phyloP scores from a whole-genome alignment of 2,888 invertebrate genomes.

The Clepsis dumicolana region DNA sequence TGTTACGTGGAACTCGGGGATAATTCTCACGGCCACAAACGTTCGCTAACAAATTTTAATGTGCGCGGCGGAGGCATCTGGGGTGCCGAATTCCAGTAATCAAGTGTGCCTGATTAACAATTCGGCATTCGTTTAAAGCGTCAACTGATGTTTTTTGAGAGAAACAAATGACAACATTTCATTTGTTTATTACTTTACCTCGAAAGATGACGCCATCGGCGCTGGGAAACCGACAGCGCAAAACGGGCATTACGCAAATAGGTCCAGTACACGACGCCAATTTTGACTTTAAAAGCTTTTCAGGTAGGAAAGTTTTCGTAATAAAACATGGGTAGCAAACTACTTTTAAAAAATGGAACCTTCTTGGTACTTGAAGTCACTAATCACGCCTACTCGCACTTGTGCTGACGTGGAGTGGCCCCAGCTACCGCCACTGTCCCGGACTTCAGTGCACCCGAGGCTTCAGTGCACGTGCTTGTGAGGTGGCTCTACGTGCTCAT shows the following conservation, averaged over 20 bases:
- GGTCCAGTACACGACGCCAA: background rate
- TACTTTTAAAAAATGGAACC: background rate
- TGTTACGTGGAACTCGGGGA: conserved; percentile 81
- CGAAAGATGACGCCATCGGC: background rate
- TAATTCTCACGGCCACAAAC: conserved; percentile 78
- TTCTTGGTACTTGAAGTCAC: conserved; percentile 28
- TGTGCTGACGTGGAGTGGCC: conserved; percentile 27
- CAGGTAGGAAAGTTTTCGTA: background rate
- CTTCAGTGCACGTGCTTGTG: conserved; percentile 40
- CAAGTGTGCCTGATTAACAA: conserved; percentile 26
- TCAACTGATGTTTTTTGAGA: conserved; percentile 7
- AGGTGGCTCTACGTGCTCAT: conserved; percentile 34
- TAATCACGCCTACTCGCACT: conserved; percentile 40
- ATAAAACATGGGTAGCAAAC: background rate
- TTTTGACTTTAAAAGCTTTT: background rate
- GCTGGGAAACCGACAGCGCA: background rate
- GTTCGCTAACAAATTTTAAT: conserved; percentile 79
- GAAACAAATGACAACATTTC: conserved; percentile 8
- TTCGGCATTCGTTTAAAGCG: conserved; percentile 21
- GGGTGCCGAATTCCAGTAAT: conserved; percentile 38
- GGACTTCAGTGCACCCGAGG: conserved; percentile 30
- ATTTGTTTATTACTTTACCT: conserved; percentile 4
- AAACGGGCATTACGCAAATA: background rate
- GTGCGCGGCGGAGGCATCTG: conserved; percentile 58
- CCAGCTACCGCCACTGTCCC: conserved; percentile 32